Evolutionary conservation across 2,113 vertebrate species (phyloP).

Genomic region (Trogon surrucura): DNA sequence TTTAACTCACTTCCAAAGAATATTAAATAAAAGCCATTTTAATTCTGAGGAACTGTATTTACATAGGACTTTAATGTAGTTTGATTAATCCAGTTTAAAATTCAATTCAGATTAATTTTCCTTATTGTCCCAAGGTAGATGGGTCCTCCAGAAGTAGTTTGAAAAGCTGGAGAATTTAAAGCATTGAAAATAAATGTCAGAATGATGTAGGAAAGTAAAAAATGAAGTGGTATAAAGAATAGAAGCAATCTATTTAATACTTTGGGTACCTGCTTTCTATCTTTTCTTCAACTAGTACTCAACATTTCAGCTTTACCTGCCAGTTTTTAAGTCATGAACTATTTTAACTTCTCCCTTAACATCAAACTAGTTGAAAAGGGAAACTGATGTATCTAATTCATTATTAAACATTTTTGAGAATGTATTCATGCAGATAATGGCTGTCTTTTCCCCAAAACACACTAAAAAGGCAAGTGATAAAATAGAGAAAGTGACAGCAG

Average conservation of each 20-base stretch:
- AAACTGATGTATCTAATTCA: neutral
- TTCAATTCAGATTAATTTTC: conserved; percentile 18
- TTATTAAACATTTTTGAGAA: neutral
- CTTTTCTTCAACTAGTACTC: neutral
- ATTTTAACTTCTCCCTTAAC: neutral
- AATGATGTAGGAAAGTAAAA: neutral
- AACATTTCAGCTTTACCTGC: neutral
- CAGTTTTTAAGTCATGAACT: neutral
- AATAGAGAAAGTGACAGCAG: neutral
- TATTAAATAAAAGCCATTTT: conserved; percentile 30
- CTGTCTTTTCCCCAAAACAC: neutral
- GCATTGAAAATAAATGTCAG: neutral
- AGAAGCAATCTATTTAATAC: neutral
- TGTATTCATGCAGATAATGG: neutral
- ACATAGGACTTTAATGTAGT: neutral
- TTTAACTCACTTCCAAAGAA: neutral
- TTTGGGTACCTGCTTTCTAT: neutral
- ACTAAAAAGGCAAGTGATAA: neutral
- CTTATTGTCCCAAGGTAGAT: neutral
- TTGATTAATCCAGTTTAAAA: conserved; percentile 33
- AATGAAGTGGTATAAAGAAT: neutral
- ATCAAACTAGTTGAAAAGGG: neutral
- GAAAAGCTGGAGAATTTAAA: neutral
- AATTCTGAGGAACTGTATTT: neutral
- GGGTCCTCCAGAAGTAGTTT: neutral